These are phyloP conservation scores for Schizopygopsis malacanthus DNA, from an alignment of 2,797 vertebrate species.

Conservation along the genomic window DNA sequence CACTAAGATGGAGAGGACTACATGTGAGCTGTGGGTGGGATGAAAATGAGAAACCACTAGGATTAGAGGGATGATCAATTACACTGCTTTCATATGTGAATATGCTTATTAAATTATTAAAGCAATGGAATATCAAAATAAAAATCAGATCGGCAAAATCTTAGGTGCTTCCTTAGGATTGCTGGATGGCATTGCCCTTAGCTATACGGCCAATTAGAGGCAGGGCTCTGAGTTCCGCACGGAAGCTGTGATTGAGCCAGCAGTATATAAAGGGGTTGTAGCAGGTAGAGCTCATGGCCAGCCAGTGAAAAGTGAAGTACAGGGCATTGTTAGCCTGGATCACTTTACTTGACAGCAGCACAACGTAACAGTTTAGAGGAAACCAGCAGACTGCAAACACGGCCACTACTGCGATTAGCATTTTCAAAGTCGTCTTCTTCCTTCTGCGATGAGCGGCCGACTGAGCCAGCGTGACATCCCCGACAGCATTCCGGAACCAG, in stretches of 20 bases:
- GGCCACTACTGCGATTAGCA: constrained; percentile 79
- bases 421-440: constrained; percentile 83
- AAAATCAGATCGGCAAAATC: neutral
- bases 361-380: constrained; percentile 80
- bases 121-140: neutral
- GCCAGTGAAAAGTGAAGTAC: constrained; percentile 82
- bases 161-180: constrained; percentile 2
- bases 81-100: neutral
- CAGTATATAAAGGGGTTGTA: constrained; percentile 85
- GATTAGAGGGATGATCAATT: neutral
- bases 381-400: constrained; percentile 83
- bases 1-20: neutral
- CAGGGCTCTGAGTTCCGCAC: constrained; percentile 68
- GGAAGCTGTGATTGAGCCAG: constrained; percentile 81
- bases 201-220: constrained; percentile 44
- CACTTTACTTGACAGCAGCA: constrained; percentile 79
- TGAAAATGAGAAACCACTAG: neutral
- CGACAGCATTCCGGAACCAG: constrained; percentile 80
- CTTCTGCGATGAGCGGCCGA: constrained; percentile 76
- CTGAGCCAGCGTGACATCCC: constrained; percentile 82
- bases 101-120: neutral
- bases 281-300: constrained; percentile 84
- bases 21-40: neutral
- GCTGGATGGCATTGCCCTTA: constrained; percentile 44
- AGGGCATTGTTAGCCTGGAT: constrained; percentile 77